These are phyloP conservation scores for Drosophila siamana DNA, from an alignment of 2,888 invertebrate species.

Conservation along the genomic window DNA sequence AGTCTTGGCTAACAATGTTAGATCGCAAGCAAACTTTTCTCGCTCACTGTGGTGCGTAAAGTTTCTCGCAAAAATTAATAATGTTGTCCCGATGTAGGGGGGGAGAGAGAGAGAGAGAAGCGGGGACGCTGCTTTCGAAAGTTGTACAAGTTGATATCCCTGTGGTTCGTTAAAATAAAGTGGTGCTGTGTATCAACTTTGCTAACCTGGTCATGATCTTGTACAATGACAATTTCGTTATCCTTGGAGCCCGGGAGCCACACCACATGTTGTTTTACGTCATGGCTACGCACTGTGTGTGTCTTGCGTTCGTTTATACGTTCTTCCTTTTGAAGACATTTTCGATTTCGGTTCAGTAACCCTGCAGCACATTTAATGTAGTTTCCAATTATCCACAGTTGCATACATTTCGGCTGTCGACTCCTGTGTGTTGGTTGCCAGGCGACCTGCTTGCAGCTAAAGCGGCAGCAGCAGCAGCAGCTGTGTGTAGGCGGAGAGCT, in stretches of 20 bases:
- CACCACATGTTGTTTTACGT: conserved; percentile 17
- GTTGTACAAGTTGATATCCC: not conserved
- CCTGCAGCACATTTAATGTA: conserved; percentile 26
- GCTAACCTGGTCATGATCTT: conserved; percentile 13
- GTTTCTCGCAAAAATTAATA: conserved; percentile 4
- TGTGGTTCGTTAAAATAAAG: conserved; percentile 4
- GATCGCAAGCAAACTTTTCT: not conserved
- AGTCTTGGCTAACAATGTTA: not conserved
- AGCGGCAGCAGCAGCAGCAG: too few species aligned
- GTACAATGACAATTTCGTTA: conserved; percentile 16
- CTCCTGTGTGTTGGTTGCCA: too few species aligned
- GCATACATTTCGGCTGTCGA: conserved; percentile 21
- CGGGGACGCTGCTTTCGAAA: not conserved
- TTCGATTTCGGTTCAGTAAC: conserved; percentile 25
- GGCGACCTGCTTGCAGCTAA: not conserved
- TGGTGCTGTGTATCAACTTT: conserved; percentile 5
- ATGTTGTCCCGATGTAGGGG: not conserved
- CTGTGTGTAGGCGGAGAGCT: not conserved
- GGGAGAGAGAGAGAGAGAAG: too few species aligned
- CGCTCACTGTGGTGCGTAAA: not conserved
- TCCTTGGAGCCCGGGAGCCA: conserved; percentile 13
- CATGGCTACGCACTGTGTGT: not conserved
- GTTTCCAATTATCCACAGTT: conserved; percentile 44
- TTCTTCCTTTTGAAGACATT: conserved; percentile 1
- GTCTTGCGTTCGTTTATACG: too few species aligned